Conservation (phyloP, 2,888 invertebrate genomes). For the Synanthedon andrenaeformis region DNA sequence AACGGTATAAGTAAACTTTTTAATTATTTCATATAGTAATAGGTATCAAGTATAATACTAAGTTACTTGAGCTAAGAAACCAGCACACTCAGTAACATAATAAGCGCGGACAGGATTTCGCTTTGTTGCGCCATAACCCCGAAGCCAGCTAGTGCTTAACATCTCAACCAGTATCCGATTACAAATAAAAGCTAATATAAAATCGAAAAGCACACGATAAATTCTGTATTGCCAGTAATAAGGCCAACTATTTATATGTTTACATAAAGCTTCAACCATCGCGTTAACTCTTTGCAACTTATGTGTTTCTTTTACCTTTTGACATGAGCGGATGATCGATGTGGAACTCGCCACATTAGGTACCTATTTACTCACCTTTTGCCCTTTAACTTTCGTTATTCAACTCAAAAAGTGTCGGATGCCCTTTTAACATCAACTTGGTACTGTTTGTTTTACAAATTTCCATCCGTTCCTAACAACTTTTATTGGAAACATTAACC, state of each 20-base stretch:
- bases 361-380: conserved; percentile 2
- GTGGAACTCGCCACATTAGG: conserved; percentile 6
- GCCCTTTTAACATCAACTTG: not conserved
- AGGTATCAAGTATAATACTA: no score
- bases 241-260: not conserved
- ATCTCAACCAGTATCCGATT: not conserved
- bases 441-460: not conserved
- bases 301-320: conserved; percentile 3
- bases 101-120: not conserved
- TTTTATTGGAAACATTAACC: no score
- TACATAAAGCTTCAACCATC: not conserved
- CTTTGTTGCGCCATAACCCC: not conserved
- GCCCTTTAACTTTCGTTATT: conserved; percentile 5
- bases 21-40: no score
- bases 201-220: not conserved
- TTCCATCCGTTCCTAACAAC: no score
- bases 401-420: not conserved
- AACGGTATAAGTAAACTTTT: no score
- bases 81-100: not conserved
- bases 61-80: no score
- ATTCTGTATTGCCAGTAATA: not conserved
- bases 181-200: not conserved
- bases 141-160: not conserved
- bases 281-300: conserved; percentile 1
- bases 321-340: conserved; percentile 10